These are phyloP conservation scores for Phania funesta DNA, from an alignment of 2,888 invertebrate genomes.

Conservation along the genomic window DNA sequence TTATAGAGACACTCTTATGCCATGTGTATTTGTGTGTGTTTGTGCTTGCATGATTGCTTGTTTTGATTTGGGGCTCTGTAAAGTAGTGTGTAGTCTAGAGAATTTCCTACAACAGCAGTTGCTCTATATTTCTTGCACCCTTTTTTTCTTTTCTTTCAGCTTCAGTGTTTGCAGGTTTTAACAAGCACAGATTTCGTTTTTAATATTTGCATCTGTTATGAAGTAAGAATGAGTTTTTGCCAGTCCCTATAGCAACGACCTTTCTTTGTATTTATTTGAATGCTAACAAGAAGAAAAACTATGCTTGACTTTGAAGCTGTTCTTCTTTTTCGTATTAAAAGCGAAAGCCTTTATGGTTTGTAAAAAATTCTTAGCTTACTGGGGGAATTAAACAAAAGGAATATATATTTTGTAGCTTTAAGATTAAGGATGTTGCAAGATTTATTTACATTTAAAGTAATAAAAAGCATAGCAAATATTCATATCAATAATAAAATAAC, in stretches of 20 bases:
- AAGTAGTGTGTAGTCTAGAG: neutral
- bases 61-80: neutral
- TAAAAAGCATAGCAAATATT: too few relatives aligned
- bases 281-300: neutral
- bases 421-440: too few relatives aligned
- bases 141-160: conserved; percentile 28
- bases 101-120: conserved; percentile 1
- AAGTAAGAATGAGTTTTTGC: neutral
- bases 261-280: neutral
- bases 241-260: neutral
- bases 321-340: neutral
- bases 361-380: too few relatives aligned
- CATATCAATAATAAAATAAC: too few relatives aligned
- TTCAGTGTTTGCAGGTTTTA: conserved; percentile 16
- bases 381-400: too few relatives aligned
- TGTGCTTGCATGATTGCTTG: neutral
- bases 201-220: neutral
- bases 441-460: too few relatives aligned
- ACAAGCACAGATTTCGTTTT: conserved; percentile 21
- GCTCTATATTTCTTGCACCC: conserved; percentile 14
- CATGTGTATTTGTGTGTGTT: neutral
- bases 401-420: neutral
- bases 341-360: too few relatives aligned
- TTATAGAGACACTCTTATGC: neutral
- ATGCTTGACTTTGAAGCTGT: conserved; percentile 26